Conservation (phyloP, 2,797 vertebrate genomes). For the Hoplostethus atlanticus region DNA sequence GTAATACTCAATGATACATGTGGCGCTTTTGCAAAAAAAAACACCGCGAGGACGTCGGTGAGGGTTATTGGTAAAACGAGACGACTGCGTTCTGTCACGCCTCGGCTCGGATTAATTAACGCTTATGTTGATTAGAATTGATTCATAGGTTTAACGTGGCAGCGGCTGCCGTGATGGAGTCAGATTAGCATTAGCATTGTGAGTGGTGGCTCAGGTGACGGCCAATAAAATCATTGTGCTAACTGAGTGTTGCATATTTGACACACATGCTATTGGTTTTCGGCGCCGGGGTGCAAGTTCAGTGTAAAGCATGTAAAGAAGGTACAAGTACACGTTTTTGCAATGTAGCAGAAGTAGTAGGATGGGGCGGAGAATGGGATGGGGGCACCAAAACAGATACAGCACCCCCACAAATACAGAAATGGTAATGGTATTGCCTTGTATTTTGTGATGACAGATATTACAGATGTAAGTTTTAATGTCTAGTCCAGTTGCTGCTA, state of each 20-base stretch:
- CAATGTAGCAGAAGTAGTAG: neutral
- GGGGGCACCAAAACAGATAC: neutral
- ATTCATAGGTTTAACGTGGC: slow-evolving; percentile 38
- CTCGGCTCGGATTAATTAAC: slow-evolving; percentile 10
- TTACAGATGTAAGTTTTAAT: too few species aligned
- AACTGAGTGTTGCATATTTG: slow-evolving; percentile 19
- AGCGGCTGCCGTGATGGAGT: slow-evolving; percentile 8
- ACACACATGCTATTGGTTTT: slow-evolving; percentile 10
- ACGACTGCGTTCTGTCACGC: slow-evolving; percentile 21
- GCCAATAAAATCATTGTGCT: slow-evolving; percentile 39
- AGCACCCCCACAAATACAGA: neutral
- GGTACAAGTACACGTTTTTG: too few species aligned
- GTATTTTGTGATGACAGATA: too few species aligned
- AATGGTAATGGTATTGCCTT: too few species aligned
- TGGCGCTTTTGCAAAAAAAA: neutral
- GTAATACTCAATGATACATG: slow-evolving; percentile 28
- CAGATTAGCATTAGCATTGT: slow-evolving; percentile 29
- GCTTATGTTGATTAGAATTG: slow-evolving; percentile 15
- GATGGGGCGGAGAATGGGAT: neutral
- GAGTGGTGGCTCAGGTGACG: slow-evolving; percentile 18
- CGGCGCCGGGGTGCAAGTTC: slow-evolving; percentile 10
- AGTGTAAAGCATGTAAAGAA: slow-evolving; percentile 11
- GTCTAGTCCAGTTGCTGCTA: neutral
- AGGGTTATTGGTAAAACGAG: slow-evolving; percentile 31
- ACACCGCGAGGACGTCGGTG: neutral